Percentiles rank a stretch among this genome's conserved stretches.
These are phyloP conservation scores for Manduca sexta DNA, from an alignment of 1,140 invertebrate species.

Conservation along the genomic window DNA sequence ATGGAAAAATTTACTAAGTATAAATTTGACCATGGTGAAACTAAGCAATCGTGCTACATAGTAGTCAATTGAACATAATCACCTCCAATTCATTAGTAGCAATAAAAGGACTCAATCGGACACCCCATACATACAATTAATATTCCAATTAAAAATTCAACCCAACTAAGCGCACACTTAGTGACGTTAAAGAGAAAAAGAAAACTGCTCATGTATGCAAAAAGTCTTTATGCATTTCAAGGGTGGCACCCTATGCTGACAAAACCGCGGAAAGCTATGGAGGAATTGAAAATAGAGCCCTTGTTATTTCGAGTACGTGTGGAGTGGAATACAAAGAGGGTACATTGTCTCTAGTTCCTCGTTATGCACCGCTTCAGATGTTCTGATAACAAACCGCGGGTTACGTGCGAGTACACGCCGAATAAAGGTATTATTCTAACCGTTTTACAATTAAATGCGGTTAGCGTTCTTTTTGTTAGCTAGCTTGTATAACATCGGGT, in stretches of 20 bases:
- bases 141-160: conserved; percentile 19
- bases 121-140: no score
- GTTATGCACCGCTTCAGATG: conserved; percentile 39
- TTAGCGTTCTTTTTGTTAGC: no score
- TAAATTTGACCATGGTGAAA: no score
- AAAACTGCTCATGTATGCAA: conserved; percentile 37
- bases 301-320: conserved; percentile 62
- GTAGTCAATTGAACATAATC: no score
- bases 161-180: conserved; percentile 20
- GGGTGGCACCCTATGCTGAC: conserved; percentile 34
- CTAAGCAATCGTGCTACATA: no score
- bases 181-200: conserved; percentile 13
- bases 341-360: conserved; percentile 44
- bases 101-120: no score
- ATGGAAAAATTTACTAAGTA: no score
- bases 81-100: no score
- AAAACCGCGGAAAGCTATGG: conserved; percentile 44
- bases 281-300: conserved; percentile 66
- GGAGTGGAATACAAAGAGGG: conserved; percentile 52
- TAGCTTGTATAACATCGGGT: no score
- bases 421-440: conserved; percentile 5
- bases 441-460: no score
- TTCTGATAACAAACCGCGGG: conserved; percentile 45
- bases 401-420: conserved; percentile 4
- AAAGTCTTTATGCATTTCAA: conserved; percentile 43